These are phyloP conservation scores for Neodiprion lecontei DNA, from an alignment of 1,140 invertebrate genomes.

Conservation along the genomic window DNA sequence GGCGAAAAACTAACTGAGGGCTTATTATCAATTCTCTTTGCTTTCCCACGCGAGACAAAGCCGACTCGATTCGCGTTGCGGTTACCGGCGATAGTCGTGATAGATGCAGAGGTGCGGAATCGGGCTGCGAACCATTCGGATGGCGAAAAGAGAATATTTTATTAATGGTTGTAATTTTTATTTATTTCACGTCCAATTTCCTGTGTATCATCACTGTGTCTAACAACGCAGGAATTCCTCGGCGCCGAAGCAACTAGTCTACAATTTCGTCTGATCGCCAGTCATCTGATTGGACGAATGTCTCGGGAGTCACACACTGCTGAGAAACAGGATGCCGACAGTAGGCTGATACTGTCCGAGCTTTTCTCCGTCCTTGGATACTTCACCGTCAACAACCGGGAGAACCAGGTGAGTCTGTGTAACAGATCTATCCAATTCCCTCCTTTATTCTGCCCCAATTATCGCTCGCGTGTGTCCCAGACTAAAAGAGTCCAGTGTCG, in stretches of 20 bases:
- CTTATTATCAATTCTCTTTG: slow-evolving; percentile 52
- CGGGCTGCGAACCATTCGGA: too few species aligned
- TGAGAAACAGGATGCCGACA: slow-evolving; percentile 38
- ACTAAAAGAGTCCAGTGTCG: too few species aligned
- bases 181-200: neutral
- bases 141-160: neutral
- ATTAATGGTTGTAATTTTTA: neutral
- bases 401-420: slow-evolving; percentile 77
- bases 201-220: neutral
- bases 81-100: neutral
- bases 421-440: neutral
- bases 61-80: neutral
- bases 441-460: neutral
- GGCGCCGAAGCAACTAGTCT: slow-evolving; percentile 85
- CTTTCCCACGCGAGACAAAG: slow-evolving; percentile 36
- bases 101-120: slow-evolving; percentile 1
- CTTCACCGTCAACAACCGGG: slow-evolving; percentile 79
- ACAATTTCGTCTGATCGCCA: slow-evolving; percentile 88
- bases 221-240: slow-evolving; percentile 75
- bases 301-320: slow-evolving; percentile 70
- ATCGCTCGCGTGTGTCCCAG: neutral
- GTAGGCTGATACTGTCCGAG: slow-evolving; percentile 70
- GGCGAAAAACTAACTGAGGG: slow-evolving; percentile 3
- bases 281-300: slow-evolving; percentile 76
- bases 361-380: slow-evolving; percentile 81